Evolutionary conservation across 1,140 invertebrate species (phyloP).

Genomic region (Bombus vancouverensis): DNA sequence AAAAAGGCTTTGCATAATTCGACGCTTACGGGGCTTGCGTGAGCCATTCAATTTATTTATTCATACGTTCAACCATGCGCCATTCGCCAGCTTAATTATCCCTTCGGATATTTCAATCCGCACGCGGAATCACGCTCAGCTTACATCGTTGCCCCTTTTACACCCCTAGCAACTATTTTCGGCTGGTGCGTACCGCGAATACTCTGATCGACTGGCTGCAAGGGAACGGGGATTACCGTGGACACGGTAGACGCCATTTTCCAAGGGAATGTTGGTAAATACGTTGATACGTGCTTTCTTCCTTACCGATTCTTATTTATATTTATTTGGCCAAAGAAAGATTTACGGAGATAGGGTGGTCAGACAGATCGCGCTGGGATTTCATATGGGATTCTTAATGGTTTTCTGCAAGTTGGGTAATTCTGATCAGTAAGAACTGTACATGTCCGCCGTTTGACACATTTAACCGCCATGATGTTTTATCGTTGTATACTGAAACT

Average conservation of each 20-base stretch:
- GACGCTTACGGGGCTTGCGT: neutral
- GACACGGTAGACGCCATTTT: neutral
- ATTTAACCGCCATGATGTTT: too few relatives aligned
- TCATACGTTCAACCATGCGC: conserved; percentile 4
- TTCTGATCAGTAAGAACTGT: neutral
- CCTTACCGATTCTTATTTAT: too few relatives aligned
- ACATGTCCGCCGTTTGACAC: neutral
- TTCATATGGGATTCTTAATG: neutral
- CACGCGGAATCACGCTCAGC: conserved; percentile 59
- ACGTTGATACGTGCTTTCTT: neutral
- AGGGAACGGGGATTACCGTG: neutral
- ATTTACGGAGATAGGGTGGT: neutral
- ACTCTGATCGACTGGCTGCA: neutral
- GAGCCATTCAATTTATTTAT: neutral
- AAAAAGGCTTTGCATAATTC: conserved; percentile 16
- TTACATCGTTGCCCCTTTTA: conserved; percentile 59
- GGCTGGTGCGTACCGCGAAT: neutral
- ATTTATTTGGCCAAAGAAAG: neutral
- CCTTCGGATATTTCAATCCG: conserved; percentile 50
- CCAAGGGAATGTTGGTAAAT: neutral
- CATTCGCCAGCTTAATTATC: conserved; percentile 46
- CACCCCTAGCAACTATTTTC: conserved; percentile 52
- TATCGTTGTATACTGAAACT: neutral
- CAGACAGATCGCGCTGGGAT: neutral
- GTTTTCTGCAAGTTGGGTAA: neutral